These are phyloP conservation scores for Dasypolia templi DNA, from an alignment of 2,888 invertebrate genomes.

Conservation along the genomic window DNA sequence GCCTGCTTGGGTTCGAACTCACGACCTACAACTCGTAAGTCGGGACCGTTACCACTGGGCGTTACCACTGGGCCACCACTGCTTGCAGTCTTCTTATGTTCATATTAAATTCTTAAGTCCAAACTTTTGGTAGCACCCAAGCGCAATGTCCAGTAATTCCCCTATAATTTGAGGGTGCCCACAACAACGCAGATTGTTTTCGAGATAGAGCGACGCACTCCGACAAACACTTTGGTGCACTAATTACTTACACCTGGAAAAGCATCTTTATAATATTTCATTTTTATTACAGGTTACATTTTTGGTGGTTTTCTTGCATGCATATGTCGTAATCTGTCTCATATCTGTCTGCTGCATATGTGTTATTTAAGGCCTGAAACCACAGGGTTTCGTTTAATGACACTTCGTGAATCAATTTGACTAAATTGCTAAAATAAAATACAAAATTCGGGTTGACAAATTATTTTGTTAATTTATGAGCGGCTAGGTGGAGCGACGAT, in stretches of 20 bases:
- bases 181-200: conserved; percentile 81
- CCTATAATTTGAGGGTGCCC: conserved; percentile 87
- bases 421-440: conserved; percentile 23
- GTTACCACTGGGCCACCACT: too few species aligned
- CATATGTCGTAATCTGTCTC: conserved; percentile 19
- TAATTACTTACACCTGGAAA: conserved; percentile 79
- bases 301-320: conserved; percentile 45
- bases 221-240: conserved; percentile 73
- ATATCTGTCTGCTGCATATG: conserved; percentile 5
- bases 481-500: too few species aligned
- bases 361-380: conserved; percentile 37
- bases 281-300: conserved; percentile 36
- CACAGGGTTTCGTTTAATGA: conserved; percentile 33
- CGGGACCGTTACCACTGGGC: too few species aligned
- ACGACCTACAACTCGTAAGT: too few species aligned
- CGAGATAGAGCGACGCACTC: conserved; percentile 76
- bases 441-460: background rate
- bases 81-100: too few species aligned
- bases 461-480: background rate
- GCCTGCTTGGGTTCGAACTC: too few species aligned
- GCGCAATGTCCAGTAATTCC: conserved; percentile 80
- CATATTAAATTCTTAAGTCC: conserved; percentile 65
- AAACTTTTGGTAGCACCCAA: conserved; percentile 58
- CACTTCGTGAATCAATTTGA: conserved; percentile 2
- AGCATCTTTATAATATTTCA: conserved; percentile 55